phyloP scores from a whole-genome alignment of 2,113 vertebrate species.

The Pomatorhinus ruficollis region DNA sequence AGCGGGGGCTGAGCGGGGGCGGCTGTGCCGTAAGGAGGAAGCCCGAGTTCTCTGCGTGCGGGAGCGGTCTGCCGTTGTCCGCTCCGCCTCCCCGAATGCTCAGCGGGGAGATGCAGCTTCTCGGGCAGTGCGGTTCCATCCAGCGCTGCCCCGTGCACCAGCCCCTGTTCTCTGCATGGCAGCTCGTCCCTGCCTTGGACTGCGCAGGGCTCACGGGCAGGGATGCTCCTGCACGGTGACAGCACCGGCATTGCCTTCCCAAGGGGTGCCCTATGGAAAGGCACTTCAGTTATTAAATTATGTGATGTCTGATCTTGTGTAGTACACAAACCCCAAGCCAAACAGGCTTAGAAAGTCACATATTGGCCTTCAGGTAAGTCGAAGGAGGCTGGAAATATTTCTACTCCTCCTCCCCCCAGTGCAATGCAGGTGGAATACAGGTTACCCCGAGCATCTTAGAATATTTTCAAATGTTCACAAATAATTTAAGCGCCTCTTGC shows the following conservation, averaged over 20 bases:
- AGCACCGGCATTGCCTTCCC: not conserved
- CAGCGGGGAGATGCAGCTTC: not conserved
- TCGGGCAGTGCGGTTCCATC: not conserved
- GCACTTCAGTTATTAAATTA: rapidly evolving
- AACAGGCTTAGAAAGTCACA: not conserved
- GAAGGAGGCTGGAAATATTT: not conserved
- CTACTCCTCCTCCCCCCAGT: rapidly evolving
- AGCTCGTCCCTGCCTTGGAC: not conserved
- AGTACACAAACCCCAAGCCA: not conserved
- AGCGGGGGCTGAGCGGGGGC: not conserved
- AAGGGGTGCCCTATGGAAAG: rapidly evolving
- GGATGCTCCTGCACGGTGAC: not conserved
- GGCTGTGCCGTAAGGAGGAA: not conserved
- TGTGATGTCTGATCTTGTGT: not conserved
- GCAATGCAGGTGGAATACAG: not conserved
- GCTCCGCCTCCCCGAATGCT: not conserved
- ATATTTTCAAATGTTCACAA: not conserved
- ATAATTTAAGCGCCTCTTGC: not conserved
- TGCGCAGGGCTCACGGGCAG: not conserved
- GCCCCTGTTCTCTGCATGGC: rapidly evolving
- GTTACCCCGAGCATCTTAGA: not conserved
- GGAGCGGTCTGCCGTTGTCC: not conserved
- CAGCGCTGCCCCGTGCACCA: rapidly evolving
- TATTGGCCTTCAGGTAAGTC: not conserved
- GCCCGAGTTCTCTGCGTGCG: rapidly evolving